Evolutionary conservation across 2,888 invertebrate genomes (phyloP).

Genomic region (Pardosa pseudoannulata): DNA sequence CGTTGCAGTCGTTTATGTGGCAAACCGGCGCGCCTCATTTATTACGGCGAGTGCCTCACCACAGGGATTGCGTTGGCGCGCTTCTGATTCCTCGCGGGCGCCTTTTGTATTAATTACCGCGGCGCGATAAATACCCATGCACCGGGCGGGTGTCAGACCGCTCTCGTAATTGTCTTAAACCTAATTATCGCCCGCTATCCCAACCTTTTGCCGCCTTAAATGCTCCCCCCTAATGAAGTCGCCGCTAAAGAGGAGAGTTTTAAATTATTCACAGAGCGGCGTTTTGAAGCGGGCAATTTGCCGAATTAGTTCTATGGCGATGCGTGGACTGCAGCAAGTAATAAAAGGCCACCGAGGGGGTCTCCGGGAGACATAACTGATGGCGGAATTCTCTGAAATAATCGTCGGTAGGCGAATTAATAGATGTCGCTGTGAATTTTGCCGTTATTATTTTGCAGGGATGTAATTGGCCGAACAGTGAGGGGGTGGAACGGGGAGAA

Average conservation of each 20-base stretch:
- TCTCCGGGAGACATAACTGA: conserved; percentile 36
- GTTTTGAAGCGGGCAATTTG: conserved; percentile 70
- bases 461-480: not conserved
- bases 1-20: conserved; percentile 25
- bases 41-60: conserved; percentile 35
- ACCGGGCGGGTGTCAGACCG: conserved; percentile 47
- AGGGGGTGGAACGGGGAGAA: not conserved
- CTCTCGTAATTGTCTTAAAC: conserved; percentile 71
- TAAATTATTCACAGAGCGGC: conserved; percentile 71
- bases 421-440: conserved; percentile 53
- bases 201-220: conserved; percentile 72
- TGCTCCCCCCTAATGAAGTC: conserved; percentile 70
- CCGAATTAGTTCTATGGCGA: conserved; percentile 48
- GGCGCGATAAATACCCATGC: conserved; percentile 63
- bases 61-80: conserved; percentile 64
- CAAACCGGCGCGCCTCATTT: conserved; percentile 37
- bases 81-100: conserved; percentile 69
- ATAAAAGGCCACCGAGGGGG: conserved; percentile 9
- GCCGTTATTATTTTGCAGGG: conserved; percentile 2
- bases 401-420: conserved; percentile 56
- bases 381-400: conserved; percentile 46
- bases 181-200: conserved; percentile 67
- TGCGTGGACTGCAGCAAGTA: not conserved
- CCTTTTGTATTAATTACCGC: conserved; percentile 71
- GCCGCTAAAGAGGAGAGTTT: conserved; percentile 51